These are phyloP conservation scores for Myrmecophaga tridactyla DNA, from an alignment of 2,113 vertebrate genomes.

Conservation along the genomic window DNA sequence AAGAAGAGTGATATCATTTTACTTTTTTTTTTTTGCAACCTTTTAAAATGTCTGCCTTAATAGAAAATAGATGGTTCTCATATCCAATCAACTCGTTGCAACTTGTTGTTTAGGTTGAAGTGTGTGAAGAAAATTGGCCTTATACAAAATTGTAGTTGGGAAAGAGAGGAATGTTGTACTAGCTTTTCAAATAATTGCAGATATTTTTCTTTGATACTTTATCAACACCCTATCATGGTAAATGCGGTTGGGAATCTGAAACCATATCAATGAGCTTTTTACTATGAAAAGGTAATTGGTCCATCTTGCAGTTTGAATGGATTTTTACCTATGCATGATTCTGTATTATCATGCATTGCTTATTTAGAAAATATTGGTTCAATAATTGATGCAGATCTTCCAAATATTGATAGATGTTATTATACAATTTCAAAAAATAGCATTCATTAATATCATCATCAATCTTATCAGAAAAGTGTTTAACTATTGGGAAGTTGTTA, in stretches of 20 bases:
- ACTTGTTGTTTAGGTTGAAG: background rate
- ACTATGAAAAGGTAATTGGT: background rate
- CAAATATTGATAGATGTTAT: background rate
- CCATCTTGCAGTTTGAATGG: background rate
- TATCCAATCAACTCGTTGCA: background rate
- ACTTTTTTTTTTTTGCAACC: background rate
- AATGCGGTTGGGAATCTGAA: background rate
- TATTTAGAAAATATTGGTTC: slow-evolving; percentile 6
- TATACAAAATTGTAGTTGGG: background rate
- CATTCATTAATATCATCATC: background rate
- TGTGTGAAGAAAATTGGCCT: background rate
- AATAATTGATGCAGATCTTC: background rate
- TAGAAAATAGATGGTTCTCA: background rate
- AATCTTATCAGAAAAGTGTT: background rate
- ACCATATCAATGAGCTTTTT: background rate
- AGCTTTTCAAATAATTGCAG: background rate
- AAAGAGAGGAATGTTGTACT: background rate
- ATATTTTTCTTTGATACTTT: background rate
- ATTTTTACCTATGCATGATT: background rate
- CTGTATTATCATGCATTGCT: background rate
- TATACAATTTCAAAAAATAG: background rate
- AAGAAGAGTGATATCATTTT: background rate
- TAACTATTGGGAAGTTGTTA: background rate
- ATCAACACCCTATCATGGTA: background rate
- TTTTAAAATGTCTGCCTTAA: background rate